Evolutionary conservation across 2,113 vertebrate species (phyloP).

Genomic region (Corythoichthys intestinalis): DNA sequence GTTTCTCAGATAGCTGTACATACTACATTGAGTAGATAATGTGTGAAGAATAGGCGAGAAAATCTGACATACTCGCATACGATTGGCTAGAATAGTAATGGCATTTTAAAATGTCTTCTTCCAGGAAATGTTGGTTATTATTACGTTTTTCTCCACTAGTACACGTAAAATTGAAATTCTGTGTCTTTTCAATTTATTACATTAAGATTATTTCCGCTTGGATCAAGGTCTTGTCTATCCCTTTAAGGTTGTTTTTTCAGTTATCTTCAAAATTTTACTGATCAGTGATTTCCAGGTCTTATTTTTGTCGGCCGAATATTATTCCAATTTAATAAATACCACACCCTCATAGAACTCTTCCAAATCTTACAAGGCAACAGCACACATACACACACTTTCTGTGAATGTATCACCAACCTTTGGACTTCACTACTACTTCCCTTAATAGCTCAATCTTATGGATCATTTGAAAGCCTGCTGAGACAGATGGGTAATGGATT

Average conservation of each 20-base stretch:
- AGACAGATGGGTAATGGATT: constrained; percentile 71
- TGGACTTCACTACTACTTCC: constrained; percentile 62
- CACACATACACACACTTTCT: constrained; percentile 15
- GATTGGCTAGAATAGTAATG: too few species aligned
- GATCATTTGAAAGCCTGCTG: constrained; percentile 70
- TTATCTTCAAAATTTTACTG: not conserved
- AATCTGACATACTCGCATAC: too few species aligned
- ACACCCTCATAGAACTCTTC: constrained; percentile 5
- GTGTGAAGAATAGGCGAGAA: too few species aligned
- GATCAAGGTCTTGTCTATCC: not conserved
- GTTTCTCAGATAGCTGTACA: too few species aligned
- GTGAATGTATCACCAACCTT: constrained; percentile 61
- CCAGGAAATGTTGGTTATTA: too few species aligned
- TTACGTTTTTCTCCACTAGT: too few species aligned
- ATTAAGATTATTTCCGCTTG: too few species aligned
- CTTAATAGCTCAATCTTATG: constrained; percentile 64
- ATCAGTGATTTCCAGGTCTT: too few species aligned
- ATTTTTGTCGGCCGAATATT: not conserved
- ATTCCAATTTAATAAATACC: constrained; percentile 5
- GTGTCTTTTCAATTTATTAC: too few species aligned
- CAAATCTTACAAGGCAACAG: not conserved
- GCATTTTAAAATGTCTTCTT: too few species aligned
- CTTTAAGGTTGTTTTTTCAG: not conserved
- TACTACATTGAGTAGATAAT: too few species aligned
- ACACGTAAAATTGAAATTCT: too few species aligned